Evolutionary conservation across 2,888 invertebrate species (phyloP).

Genomic region (Chrysolina haemoptera): DNA sequence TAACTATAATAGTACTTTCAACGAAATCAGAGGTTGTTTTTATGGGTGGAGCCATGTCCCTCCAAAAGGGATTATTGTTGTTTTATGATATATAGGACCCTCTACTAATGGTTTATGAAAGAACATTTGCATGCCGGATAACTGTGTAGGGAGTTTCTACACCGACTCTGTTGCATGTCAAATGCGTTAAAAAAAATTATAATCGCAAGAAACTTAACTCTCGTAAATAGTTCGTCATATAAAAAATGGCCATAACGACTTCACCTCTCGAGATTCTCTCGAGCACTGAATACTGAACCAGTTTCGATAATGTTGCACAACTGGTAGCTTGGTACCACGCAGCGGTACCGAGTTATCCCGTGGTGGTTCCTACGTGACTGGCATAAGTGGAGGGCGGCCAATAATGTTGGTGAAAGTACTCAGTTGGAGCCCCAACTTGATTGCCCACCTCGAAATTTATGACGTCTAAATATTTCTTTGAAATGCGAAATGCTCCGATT

Average conservation of each 20-base stretch:
- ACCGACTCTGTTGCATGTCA: too few species aligned
- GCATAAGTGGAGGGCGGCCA: constrained; percentile 52
- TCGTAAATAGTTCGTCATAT: neutral
- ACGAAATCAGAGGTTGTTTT: too few species aligned
- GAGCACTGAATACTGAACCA: constrained; percentile 39
- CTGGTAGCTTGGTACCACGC: constrained; percentile 37
- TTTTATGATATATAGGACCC: too few species aligned
- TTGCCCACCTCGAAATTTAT: constrained; percentile 45
- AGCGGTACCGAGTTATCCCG: constrained; percentile 37
- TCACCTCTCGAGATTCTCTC: neutral
- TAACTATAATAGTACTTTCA: too few species aligned
- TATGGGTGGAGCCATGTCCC: too few species aligned
- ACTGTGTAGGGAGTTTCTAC: too few species aligned
- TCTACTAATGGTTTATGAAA: too few species aligned
- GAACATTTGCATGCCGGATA: too few species aligned
- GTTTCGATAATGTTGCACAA: constrained; percentile 30
- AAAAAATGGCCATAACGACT: neutral
- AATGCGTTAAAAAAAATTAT: too few species aligned
- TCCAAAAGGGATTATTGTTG: too few species aligned
- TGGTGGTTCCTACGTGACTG: constrained; percentile 41
- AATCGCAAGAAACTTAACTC: too few species aligned
- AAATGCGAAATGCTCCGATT: constrained; percentile 13
- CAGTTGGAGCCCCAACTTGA: constrained; percentile 46
- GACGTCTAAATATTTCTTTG: constrained; percentile 23
- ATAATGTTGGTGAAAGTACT: constrained; percentile 55